Base-by-base conservation (phyloP, 2,797 vertebrate species). In the Myripristis jacobus region DNA sequence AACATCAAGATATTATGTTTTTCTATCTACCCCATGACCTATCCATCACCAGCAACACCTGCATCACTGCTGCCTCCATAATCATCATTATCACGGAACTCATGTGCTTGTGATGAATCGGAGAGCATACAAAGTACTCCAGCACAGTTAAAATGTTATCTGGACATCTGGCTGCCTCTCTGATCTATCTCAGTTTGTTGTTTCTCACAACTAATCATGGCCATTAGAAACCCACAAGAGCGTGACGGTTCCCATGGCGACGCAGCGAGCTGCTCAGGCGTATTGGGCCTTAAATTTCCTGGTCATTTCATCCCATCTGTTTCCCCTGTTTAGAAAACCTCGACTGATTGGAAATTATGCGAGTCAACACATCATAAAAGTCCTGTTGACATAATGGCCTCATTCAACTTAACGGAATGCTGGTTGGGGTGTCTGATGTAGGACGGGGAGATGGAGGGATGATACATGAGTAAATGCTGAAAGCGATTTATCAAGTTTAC, bases 301-400 rank as follows among this genome's bases (percentile, higher is more conserved):
- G 72, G 87, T 84, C 85, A 84, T 92, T 90, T 87, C 70, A 71
- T 64, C 80, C 89, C 92, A 90, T 92, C 91, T 92, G 92, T 80
- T 91, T 88, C 61, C 76, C 65, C 66, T 68, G 81, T 79, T 87
- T 55, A 58, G 81, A 82, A 64, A 71, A 73, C 63, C 77, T 73
- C 50, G 2, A 67, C 75, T 57, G 80, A 86, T 88, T 81, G 61
- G 73, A 79, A 84, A 83, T 85, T 10, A 77, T 72, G 74, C 51
- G 80, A 77, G 77, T 83, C 78, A 73, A 76, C 80, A 73, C 38
- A 64, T 78, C 52, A 41, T 38, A 18, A 65, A 69, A 69, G 64
- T 52, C 36, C 21, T 2, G 27, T 61, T 31, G 74, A 47, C 53
- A 61, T 75, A 70, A 82, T 69, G 69, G 57, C 41, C 59, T 73